Percentiles rank a stretch among this genome's conserved stretches.
Evolutionary conservation across 1,140 invertebrate species (phyloP).

Genomic region (Bombyx mandarina): DNA sequence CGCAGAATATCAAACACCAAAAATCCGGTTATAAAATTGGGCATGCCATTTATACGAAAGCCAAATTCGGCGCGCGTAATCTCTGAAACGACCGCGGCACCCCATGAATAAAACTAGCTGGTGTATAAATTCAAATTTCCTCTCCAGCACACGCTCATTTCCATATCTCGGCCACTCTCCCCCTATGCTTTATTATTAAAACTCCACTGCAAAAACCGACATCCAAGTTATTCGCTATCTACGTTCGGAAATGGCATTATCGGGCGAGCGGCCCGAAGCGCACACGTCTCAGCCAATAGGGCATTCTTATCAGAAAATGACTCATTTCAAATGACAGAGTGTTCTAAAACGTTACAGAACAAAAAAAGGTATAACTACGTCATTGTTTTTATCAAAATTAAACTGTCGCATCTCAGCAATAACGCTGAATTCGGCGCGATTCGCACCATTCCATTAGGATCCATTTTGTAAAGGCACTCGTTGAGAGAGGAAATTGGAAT

Average conservation of each 20-base stretch:
- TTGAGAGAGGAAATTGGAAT: constrained; percentile 69
- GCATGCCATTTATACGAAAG: background rate
- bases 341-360: constrained; percentile 48
- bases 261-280: constrained; percentile 46
- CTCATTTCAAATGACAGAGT: constrained; percentile 71
- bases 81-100: constrained; percentile 28
- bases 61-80: constrained; percentile 22
- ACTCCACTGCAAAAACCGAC: constrained; percentile 61
- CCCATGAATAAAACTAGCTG: constrained; percentile 66
- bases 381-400: constrained; percentile 16
- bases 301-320: constrained; percentile 71
- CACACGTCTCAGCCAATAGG: constrained; percentile 68
- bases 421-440: background rate
- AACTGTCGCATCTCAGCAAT: constrained; percentile 16
- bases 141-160: constrained; percentile 66
- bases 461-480: constrained; percentile 37
- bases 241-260: constrained; percentile 65
- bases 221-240: constrained; percentile 63
- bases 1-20: too few species aligned
- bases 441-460: constrained; percentile 20
- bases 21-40: too few species aligned
- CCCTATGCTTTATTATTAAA: constrained; percentile 61
- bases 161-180: constrained; percentile 57
- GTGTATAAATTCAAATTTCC: constrained; percentile 72
- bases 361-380: constrained; percentile 28